These are phyloP conservation scores for Phataginus tricuspis DNA, from an alignment of 2,797 vertebrate genomes.

Conservation along the genomic window DNA sequence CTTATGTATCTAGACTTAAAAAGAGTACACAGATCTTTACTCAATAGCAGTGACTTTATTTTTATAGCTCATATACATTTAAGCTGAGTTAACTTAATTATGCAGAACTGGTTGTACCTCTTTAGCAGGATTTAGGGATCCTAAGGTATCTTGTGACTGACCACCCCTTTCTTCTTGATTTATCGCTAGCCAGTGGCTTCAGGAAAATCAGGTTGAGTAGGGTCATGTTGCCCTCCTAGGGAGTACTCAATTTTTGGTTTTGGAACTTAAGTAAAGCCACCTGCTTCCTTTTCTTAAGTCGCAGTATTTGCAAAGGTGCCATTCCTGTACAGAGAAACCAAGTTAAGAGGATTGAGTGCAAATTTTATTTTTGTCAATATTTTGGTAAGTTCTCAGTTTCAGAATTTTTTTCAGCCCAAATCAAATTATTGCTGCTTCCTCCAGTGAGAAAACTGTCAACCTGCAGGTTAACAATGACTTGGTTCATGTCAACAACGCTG, in stretches of 20 bases:
- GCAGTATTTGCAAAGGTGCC: background rate
- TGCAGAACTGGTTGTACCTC: slow-evolving; percentile 12
- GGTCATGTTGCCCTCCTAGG: background rate
- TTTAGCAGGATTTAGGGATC: background rate
- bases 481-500: background rate
- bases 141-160: background rate
- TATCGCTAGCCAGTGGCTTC: background rate
- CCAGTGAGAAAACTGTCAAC: background rate
- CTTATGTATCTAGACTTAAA: background rate
- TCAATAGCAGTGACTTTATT: background rate
- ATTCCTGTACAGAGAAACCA: background rate
- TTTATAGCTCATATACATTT: background rate
- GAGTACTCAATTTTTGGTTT: background rate
- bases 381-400: background rate
- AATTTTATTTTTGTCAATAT: background rate
- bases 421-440: background rate
- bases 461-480: background rate
- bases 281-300: background rate
- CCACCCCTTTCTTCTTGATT: background rate
- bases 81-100: background rate
- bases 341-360: background rate
- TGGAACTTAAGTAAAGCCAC: background rate
- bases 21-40: background rate
- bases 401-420: background rate
- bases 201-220: background rate